Percentiles rank a stretch among this genome's conserved stretches.
Conservation (phyloP, 1,140 invertebrate species). For the Muscidifurax raptorellus region DNA sequence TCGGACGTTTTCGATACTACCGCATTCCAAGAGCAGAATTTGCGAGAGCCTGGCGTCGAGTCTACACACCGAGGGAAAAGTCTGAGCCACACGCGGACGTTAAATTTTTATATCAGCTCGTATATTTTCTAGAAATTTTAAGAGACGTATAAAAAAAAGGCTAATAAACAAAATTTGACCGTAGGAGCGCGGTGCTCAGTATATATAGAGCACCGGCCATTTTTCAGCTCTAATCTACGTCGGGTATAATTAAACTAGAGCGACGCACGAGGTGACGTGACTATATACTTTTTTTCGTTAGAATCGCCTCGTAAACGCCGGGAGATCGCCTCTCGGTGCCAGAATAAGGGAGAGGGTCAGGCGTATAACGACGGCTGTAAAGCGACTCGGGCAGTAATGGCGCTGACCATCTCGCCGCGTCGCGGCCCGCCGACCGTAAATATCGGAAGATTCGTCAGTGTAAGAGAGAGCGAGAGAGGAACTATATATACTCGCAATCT, state of each 20-base stretch:
- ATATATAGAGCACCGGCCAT: not conserved
- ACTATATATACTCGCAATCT: not conserved
- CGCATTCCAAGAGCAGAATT: no score
- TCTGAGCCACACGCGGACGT: no score
- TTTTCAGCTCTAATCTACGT: not conserved
- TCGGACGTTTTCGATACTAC: no score
- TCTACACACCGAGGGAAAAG: no score
- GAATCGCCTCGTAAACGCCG: constrained; percentile 30
- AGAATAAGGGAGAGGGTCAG: constrained; percentile 4
- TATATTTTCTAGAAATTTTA: not conserved
- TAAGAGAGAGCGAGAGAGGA: not conserved
- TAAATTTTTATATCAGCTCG: not conserved
- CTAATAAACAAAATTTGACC: not conserved
- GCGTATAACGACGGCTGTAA: constrained; percentile 38
- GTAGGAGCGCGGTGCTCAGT: no score
- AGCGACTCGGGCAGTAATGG: constrained; percentile 15
- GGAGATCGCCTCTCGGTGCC: not conserved
- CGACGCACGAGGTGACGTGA: not conserved
- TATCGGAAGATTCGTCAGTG: constrained; percentile 34
- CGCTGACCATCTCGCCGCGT: not conserved
- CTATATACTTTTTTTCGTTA: not conserved
- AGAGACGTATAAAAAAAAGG: not conserved
- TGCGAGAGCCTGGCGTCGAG: no score
- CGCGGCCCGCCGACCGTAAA: constrained; percentile 28
- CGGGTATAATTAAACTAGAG: not conserved